These are phyloP conservation scores for Polypedilum pembai DNA, from an alignment of 1,140 invertebrate genomes.

Conservation along the genomic window DNA sequence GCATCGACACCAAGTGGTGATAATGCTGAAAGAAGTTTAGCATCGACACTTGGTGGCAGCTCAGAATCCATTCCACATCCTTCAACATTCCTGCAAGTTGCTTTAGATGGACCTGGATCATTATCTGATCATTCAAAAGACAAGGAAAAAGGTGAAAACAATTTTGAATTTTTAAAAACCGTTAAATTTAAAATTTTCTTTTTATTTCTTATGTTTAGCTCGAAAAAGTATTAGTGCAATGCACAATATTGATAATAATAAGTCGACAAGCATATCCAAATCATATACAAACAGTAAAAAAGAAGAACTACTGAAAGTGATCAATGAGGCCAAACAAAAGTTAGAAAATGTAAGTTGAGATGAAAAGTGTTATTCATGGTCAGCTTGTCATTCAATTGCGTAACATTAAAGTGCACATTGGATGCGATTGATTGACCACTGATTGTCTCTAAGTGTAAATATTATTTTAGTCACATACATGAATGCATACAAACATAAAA, in stretches of 20 bases:
- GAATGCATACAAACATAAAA: background rate
- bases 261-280: constrained; percentile 47
- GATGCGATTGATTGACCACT: background rate
- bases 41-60: constrained; percentile 42
- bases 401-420: background rate
- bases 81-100: constrained; percentile 40
- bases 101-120: constrained; percentile 40
- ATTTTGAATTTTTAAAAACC: background rate
- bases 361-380: constrained; percentile 21
- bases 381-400: background rate
- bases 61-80: constrained; percentile 40
- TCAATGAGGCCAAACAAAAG: constrained; percentile 79
- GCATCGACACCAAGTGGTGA: constrained; percentile 68
- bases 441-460: background rate
- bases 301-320: constrained; percentile 74
- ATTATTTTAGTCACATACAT: constrained; percentile 13
- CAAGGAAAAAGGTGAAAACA: constrained; percentile 40
- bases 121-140: constrained; percentile 37
- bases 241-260: constrained; percentile 41
- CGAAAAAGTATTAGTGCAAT: constrained; percentile 44
- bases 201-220: constrained; percentile 32
- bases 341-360: constrained; percentile 70
- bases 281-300: constrained; percentile 59
- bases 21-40: constrained; percentile 54
- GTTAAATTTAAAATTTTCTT: background rate